Percentiles rank a stretch among this genome's conserved stretches.
Conservation (phyloP, 1,140 invertebrate genomes). For the Gonioctena quinquepunctata region DNA sequence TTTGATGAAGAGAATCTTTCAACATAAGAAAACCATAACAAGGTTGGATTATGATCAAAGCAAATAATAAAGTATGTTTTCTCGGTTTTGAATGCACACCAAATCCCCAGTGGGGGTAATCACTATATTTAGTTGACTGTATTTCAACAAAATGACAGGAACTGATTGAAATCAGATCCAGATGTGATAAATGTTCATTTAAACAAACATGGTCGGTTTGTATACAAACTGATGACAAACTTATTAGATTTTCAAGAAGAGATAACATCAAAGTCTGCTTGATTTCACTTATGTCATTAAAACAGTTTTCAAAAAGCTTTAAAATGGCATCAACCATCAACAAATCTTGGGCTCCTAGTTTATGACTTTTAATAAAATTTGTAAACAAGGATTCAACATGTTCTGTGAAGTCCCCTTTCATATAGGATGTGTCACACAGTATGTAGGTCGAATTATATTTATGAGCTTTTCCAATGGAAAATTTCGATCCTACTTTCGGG, state of each 20-base stretch:
- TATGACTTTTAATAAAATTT: too few species aligned
- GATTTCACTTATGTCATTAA: background rate
- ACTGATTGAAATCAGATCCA: background rate
- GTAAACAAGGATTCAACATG: too few species aligned
- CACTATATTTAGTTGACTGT: background rate
- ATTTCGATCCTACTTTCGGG: background rate
- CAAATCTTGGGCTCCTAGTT: background rate
- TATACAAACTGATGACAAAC: background rate
- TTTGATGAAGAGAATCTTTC: background rate
- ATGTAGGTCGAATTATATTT: background rate
- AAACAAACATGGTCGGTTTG: background rate
- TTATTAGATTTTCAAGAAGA: background rate
- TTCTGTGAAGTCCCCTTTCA: background rate
- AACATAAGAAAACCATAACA: constrained; percentile 8
- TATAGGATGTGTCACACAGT: background rate
- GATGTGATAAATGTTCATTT: background rate
- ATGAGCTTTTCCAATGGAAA: background rate
- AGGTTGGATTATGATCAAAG: background rate
- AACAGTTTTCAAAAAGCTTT: background rate
- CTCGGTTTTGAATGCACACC: background rate
- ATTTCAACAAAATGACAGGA: constrained; percentile 8
- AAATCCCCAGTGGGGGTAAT: background rate
- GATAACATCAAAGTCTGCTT: background rate
- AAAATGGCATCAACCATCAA: background rate
- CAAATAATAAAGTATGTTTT: background rate